phyloP scores from a whole-genome alignment of 35 echinoderm and acorn worm species.

The Stichopus chloronotus region DNA sequence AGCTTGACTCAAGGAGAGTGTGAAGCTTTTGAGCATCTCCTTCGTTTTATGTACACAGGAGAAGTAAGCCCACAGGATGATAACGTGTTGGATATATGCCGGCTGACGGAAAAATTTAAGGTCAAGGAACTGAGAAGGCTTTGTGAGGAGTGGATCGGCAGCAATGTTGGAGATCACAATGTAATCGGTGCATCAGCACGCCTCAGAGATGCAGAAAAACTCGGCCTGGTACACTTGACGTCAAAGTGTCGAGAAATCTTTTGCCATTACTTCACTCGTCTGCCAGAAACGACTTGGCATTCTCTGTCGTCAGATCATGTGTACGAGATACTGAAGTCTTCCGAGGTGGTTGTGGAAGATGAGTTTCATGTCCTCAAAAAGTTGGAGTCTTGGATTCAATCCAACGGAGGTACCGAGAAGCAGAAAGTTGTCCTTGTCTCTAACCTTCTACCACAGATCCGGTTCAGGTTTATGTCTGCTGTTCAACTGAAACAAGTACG shows the following conservation, averaged over 20 bases:
- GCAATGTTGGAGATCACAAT: constrained; percentile 50
- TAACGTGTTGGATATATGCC: constrained; percentile 37
- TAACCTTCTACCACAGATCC: constrained; percentile 25
- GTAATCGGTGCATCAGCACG: constrained; percentile 46
- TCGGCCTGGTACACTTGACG: constrained; percentile 14
- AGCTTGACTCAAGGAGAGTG: constrained; percentile 1
- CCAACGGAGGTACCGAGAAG: constrained; percentile 27
- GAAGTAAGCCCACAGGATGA: constrained; percentile 37
- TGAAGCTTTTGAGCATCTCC: constrained; percentile 32
- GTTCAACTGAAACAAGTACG: constrained; percentile 40
- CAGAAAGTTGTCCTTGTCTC: neutral
- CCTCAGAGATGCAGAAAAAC: constrained; percentile 46
- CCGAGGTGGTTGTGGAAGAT: constrained; percentile 27
- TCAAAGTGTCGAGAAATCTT: constrained; percentile 47
- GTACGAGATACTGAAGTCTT: constrained; percentile 41
- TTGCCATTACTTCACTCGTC: constrained; percentile 52
- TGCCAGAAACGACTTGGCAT: constrained; percentile 50
- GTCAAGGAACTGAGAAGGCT: constrained; percentile 49
- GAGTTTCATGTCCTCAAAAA: constrained; percentile 36
- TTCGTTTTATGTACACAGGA: constrained; percentile 51
- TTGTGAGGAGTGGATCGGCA: constrained; percentile 57
- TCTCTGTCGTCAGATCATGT: constrained; percentile 48
- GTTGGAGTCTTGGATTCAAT: constrained; percentile 17
- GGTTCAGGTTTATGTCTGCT: constrained; percentile 48
- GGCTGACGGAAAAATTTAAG: constrained; percentile 36